Base-by-base conservation (phyloP, 2,888 invertebrate genomes). In the Colletes collaris region DNA sequence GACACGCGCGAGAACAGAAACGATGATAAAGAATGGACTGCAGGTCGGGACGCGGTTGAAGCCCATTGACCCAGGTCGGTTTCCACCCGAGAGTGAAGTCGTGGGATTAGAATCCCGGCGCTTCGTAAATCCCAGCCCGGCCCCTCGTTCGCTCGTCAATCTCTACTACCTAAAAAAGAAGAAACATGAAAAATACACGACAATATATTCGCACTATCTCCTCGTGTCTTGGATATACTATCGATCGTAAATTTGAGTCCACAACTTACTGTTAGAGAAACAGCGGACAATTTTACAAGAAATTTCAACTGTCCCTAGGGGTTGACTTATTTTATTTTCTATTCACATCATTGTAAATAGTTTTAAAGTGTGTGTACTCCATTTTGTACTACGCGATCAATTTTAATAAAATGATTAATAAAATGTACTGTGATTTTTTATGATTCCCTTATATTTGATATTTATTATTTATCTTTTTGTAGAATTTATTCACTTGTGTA, bases 1-100 rank as follows among this genome's bases (percentile, higher is more conserved):
- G 76, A 79, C 75, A 72, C 75, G 60, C 71, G 58, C 67, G 63
- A 11, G 66, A 44, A 52, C 35, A 56, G 71, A 60, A 56, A 71
- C 69, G 77, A 83, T 73, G 81, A 84, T 84, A 80, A 87, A 84
- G 80, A 85, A 87, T 84, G 74, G 83, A 79, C 79, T 86, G 76
- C 79, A 80, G 82, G 78, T 76, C 77, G 74, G 83, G 79, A 76
- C 76, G 58, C 77, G 76, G 77, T 78, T 81, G 77, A 69, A 75
- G 77, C 83, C 82, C 84, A 83, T 89, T 88, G 87, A 88, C 88
- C 88, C 81, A 88, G 88, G 86, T 89, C 88, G 87, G 88, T 88
- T 83, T 86, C 73, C 82, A 81, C 77, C 68, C 50, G 72, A 69
- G 81, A 64, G 53, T 70, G 65, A 64, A 68, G 73, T 67, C 72